Percentiles rank a stretch among this genome's conserved stretches.
Conservation (phyloP, 2,888 invertebrate genomes). For the Lysandra coridon region DNA sequence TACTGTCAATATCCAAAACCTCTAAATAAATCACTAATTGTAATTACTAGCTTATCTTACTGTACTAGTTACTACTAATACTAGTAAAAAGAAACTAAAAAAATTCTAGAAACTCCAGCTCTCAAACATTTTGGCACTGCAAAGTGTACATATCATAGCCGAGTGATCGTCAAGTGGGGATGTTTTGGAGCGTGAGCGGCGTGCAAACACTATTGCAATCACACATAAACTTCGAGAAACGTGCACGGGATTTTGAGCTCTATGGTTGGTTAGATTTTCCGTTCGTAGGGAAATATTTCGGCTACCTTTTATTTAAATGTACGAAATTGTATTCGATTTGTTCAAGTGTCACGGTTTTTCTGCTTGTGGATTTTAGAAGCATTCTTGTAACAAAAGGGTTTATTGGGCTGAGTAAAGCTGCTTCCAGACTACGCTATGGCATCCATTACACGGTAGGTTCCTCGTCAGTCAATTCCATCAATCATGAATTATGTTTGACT, state of each 20-base stretch:
- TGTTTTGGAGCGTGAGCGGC: constrained; percentile 26
- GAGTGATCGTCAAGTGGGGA: constrained; percentile 28
- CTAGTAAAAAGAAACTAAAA: neutral
- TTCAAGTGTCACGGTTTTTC: neutral
- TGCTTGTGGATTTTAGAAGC: neutral
- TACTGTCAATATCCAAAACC: no score
- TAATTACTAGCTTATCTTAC: neutral
- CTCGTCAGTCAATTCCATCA: no score
- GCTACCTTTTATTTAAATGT: neutral
- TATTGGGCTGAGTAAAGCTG: neutral
- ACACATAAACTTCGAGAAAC: constrained; percentile 18
- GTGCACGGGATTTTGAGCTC: neutral
- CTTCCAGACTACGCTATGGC: no score
- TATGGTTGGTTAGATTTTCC: constrained; percentile 19
- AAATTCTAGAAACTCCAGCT: neutral
- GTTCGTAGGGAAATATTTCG: neutral
- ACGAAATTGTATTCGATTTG: constrained; percentile 10
- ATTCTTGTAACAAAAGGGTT: neutral
- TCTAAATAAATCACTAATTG: no score
- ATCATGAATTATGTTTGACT: no score
- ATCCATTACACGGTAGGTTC: no score
- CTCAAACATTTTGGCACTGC: neutral
- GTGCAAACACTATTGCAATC: constrained; percentile 22
- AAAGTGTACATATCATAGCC: constrained; percentile 11
- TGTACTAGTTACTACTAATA: neutral